Percentiles rank a stretch among this genome's conserved stretches.
These are phyloP conservation scores for Ashinkailepas kermadecensis DNA, from an alignment of 2,888 invertebrate species.

Conservation along the genomic window DNA sequence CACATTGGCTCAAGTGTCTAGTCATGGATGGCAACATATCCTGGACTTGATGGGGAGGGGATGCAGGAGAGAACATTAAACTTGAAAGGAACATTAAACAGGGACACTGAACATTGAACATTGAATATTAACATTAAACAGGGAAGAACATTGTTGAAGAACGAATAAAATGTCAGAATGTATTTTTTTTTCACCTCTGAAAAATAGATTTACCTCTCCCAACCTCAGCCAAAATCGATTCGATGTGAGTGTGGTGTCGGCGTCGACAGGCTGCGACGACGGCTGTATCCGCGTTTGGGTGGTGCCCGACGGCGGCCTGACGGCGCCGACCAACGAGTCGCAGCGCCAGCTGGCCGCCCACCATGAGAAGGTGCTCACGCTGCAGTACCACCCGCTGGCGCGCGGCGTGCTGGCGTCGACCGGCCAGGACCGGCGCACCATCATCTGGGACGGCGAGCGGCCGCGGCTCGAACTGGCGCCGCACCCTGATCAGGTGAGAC, in stretches of 20 bases:
- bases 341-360: conserved; percentile 60
- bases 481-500: conserved; percentile 64
- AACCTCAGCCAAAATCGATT: too few relatives aligned
- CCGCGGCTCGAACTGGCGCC: conserved; percentile 28
- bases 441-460: conserved; percentile 50
- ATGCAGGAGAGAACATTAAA: too few relatives aligned
- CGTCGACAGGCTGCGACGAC: conserved; percentile 67
- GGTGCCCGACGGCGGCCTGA: conserved; percentile 62
- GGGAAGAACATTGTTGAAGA: too few relatives aligned
- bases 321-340: conserved; percentile 71
- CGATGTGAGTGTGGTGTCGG: background rate
- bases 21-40: too few relatives aligned
- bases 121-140: too few relatives aligned
- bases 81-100: too few relatives aligned
- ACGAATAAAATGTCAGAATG: too few relatives aligned
- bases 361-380: conserved; percentile 81
- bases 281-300: conserved; percentile 73
- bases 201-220: too few relatives aligned
- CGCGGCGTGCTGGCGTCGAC: conserved; percentile 77
- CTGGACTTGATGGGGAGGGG: too few relatives aligned
- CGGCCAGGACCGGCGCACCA: conserved; percentile 80
- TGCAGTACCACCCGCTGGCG: conserved; percentile 85
- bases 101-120: too few relatives aligned
- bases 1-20: too few relatives aligned
- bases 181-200: too few relatives aligned